Conservation (phyloP, 1,140 invertebrate genomes). For the Tyrophagus putrescentiae region DNA sequence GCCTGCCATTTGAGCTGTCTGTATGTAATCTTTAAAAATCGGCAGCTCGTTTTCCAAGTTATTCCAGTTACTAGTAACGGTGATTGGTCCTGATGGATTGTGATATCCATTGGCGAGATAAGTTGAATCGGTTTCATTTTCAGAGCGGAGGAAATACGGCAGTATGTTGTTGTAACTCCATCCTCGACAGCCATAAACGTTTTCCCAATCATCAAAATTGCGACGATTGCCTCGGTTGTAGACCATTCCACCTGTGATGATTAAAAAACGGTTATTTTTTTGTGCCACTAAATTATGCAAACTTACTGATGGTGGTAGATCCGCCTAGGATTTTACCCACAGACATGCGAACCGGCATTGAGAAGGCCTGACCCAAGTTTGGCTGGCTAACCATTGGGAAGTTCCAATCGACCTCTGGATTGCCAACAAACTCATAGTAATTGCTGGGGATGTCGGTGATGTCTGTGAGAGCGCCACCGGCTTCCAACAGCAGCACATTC, state of each 20-base stretch:
- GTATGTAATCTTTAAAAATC: neutral
- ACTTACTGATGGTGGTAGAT: conserved; percentile 72
- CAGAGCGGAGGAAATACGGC: conserved; percentile 44
- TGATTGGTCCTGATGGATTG: neutral
- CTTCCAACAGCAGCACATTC: conserved; percentile 51
- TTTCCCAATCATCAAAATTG: conserved; percentile 77
- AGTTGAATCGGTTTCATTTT: conserved; percentile 42
- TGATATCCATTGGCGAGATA: conserved; percentile 43
- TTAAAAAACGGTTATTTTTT: neutral
- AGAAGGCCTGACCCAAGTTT: conserved; percentile 8
- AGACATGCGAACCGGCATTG: conserved; percentile 22
- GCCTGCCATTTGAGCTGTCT: neutral
- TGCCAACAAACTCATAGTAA: conserved; percentile 31
- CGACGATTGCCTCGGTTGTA: conserved; percentile 66
- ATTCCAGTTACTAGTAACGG: neutral
- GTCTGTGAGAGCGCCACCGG: conserved; percentile 39
- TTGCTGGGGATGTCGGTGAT: conserved; percentile 18
- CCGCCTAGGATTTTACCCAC: conserved; percentile 41
- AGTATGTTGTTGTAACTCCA: conserved; percentile 57
- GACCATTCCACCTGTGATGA: conserved; percentile 52
- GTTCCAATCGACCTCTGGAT: conserved; percentile 31
- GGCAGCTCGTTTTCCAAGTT: conserved; percentile 3
- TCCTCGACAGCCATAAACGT: conserved; percentile 41
- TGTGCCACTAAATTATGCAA: neutral
- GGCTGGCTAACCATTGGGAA: conserved; percentile 24